Evolutionary conservation across 2,797 vertebrate genomes (phyloP), one percentile per base, ranked within the genome.

Genomic region (Enteromius unitaeniatus): DNA sequence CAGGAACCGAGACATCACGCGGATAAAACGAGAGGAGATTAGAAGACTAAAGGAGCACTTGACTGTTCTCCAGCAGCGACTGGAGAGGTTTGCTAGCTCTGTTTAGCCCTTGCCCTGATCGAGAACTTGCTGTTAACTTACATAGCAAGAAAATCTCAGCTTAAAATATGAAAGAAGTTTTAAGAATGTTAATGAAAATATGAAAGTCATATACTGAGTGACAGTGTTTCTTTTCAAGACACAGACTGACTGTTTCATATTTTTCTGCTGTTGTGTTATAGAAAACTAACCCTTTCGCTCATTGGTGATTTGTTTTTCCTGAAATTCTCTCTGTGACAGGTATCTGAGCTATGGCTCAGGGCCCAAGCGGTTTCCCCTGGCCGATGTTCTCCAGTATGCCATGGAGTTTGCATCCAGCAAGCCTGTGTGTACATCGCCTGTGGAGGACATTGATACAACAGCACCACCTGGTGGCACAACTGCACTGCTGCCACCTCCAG

Each of bases 401-500:
- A 94, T 99, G 96, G 98, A 99, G 93, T 99, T 99, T 8, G 98
- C 98, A 55, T 99, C 98, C 77, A 99, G 98, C 92, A 99, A 99
- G 90, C 98, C 98, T 0, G 97, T 98, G 83, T 99, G 97, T 90
- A 97, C 96, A 0, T 99, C 98, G 80, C 98, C 97, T 0, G 94
- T 99, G 64, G 97, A 98, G 60, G 97, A 98, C 91, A 95, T 98
- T 37, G 97, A 97, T 90, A 94, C 96, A 77, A 95, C 95, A 88
- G 95, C 95, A 23, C 95, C 97, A 26, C 91, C 96, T 60, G 95
- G 95, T 82, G 93, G 96, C 88, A 95, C 94, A 2, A 91, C 94
- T 51, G 93, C 95, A 2, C 92, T 91, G 85, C 91, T 93, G 87
- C 95, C 95, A 87, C 92, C 94, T n/a, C 87, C 91, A 34, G 90